phyloP scores from a whole-genome alignment of 2,113 vertebrate genomes.

The Brachirus orientalis region DNA sequence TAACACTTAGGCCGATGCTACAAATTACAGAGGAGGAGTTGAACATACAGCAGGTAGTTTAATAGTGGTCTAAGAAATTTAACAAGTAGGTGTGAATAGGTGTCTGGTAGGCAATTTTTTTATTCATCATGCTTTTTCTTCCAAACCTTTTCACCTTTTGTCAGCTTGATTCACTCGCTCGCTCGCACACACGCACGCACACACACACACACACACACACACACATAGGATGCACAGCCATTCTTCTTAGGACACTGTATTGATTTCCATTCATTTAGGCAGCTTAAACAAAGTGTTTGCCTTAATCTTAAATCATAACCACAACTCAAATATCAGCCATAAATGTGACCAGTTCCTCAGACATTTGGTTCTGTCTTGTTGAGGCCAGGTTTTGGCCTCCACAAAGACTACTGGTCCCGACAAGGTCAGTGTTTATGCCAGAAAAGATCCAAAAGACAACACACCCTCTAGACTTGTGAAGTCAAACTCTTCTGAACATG shows the following conservation, averaged over 20 bases:
- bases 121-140: constrained; percentile 16
- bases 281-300: too few species aligned
- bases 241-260: too few species aligned
- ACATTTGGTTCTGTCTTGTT: too few species aligned
- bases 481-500: constrained; percentile 46
- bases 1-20: constrained; percentile 29
- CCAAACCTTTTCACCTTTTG: constrained; percentile 5
- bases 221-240: neutral
- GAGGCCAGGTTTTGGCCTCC: too few species aligned
- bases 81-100: constrained; percentile 11
- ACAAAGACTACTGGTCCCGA: too few species aligned
- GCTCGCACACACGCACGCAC: constrained; percentile 5
- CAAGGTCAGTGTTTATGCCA: too few species aligned
- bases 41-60: constrained; percentile 25
- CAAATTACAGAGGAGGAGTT: constrained; percentile 58
- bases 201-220: constrained; percentile 14
- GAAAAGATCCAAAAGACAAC: too few species aligned
- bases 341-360: too few species aligned
- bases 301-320: too few species aligned
- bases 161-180: constrained; percentile 1
- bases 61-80: constrained; percentile 14
- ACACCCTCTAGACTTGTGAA: neutral
- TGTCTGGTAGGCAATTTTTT: constrained; percentile 14
- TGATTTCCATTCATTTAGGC: too few species aligned
- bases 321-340: too few species aligned